phyloP scores from a whole-genome alignment of 2,888 invertebrate genomes.

The Drosophila nigritarsus region DNA sequence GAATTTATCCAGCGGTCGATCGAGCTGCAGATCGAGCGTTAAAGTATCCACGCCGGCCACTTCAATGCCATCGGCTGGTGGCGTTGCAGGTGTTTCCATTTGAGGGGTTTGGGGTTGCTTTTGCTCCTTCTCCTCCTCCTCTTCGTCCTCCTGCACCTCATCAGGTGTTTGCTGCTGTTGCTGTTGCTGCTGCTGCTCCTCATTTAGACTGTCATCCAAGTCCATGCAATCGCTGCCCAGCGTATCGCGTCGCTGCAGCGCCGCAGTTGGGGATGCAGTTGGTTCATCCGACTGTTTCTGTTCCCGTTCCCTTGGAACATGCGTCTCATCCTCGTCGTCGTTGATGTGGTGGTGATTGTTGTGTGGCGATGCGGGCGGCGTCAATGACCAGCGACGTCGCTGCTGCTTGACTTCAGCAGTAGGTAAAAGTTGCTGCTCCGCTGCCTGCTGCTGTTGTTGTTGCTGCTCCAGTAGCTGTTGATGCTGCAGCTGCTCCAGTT shows the following conservation, averaged over 20 bases:
- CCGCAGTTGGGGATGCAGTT: neutral
- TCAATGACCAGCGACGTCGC: conserved; percentile 79
- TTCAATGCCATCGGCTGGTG: conserved; percentile 84
- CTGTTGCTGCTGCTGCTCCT: neutral
- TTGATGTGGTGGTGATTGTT: conserved; percentile 56
- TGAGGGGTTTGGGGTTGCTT: neutral
- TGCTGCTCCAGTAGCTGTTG: conserved; percentile 1
- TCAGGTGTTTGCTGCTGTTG: neutral
- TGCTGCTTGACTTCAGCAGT: conserved; percentile 31
- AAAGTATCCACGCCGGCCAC: conserved; percentile 89
- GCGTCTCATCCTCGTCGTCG: conserved; percentile 26
- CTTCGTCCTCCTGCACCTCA: neutral
- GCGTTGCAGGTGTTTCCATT: conserved; percentile 13
- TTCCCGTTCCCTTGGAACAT: conserved; percentile 23
- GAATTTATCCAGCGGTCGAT: conserved; percentile 91
- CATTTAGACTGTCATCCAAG: conserved; percentile 59
- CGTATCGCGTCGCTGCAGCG: conserved; percentile 61
- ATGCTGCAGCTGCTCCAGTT: neutral
- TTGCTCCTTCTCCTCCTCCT: conserved; percentile 1
- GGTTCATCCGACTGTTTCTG: neutral
- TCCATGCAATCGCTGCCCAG: conserved; percentile 73
- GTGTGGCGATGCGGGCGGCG: conserved; percentile 80
- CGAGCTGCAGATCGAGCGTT: conserved; percentile 89
- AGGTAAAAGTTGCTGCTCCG: conserved; percentile 14
- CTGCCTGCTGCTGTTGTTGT: neutral